Base-by-base conservation (phyloP, 23 tunicate species). In the Clavelina lepadiformis region DNA sequence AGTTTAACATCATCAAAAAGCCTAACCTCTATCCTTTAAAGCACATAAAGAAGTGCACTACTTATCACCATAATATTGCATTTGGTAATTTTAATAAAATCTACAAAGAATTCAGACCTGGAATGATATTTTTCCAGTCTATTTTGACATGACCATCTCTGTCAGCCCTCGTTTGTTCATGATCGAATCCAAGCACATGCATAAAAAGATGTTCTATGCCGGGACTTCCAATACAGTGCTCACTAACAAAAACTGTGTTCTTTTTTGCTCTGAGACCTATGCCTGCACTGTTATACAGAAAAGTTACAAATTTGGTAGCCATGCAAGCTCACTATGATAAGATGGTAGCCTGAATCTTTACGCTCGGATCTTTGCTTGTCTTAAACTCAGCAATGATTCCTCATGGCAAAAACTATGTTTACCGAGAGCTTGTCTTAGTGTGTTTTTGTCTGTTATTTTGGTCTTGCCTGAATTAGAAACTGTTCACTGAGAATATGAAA, bases 171-270 rank as follows among this genome's bases (percentile, higher is more conserved):
- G 56, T 41, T 41, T 67, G 73, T 46, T 67, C 58, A 46, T 67
- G 73, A 13, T 67, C 59, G 24, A 67, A 25, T 7, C 73, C 73
- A 7, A 67, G 51, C 32, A 59, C 27, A 46, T 67, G 73, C 60
- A 67, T 46, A 5, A 67, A 26, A 19, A 67, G 7, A 27, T 67
- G 73, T 36, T 5, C 20, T 27, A 59, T 6, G 6, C 37, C 65
- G 5, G 41, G 8, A 5, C 5, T 36, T 5, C 65, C 41, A 59
- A 59, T 23, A 27, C 65, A 59, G 6, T 23, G 8, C 7, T 59
- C 29, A 36, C 29, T 59, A 5, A 59, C 37, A 7, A 36, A 28
- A 28, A 59, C 8, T 22, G 26, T 27, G 65, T 59, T 59, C 26
- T 59, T 31, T 19, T 36, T 20, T 6, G 35, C 20, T 7, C 37